Base-by-base conservation (phyloP, 1,140 invertebrate species). In the Drosophila nasuta region DNA sequence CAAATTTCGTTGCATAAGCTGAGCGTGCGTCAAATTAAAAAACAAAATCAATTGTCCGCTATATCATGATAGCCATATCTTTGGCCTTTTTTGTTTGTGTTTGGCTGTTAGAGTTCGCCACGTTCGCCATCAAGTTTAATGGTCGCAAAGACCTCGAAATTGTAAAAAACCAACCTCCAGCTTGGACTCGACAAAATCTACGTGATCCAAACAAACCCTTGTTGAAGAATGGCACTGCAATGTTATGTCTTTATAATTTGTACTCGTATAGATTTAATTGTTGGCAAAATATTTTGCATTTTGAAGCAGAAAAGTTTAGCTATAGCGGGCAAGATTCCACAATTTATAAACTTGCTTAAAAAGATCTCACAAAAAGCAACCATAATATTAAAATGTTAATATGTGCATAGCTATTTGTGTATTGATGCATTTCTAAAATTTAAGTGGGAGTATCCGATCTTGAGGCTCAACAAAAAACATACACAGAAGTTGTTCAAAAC, bases 1-100 rank as follows among this genome's bases (percentile, higher is more conserved):
- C 43, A 65, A 59, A 67, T 64, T 48, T 59, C 33, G 5, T 79
- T 87, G 73, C 83, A 88, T 82, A 87, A 63, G 64, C 35, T 75
- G 64, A 63, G 82, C 72, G 83, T 87, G 77, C 77, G 68, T 82
- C 67, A 88, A 88, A 72, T 78, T 25, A 25, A 25, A 65, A 85
- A 82, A 79, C 46, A 63, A 63, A 51, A 63, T 82, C 82, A 87
- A 79, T 82, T 81, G 81, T 25, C 20, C 20, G 20, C 77, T 59
- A 51, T 68, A 59, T 59, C 45, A 49, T 49, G 33, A 41, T 68
- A 45, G 25, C 10, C 41, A 59, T 33, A 15, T 35, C 38, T 8
- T 6, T 45, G 17, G 28, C 10, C 1, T 1, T 17, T 15, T 33
- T 15, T 41, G 38, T 33, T 28, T 51, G 30, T 7, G 4, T 13